Evolutionary conservation across 1,140 invertebrate genomes (phyloP), one percentile per base, ranked within the genome.

Genomic region (Drosophila rufa): DNA sequence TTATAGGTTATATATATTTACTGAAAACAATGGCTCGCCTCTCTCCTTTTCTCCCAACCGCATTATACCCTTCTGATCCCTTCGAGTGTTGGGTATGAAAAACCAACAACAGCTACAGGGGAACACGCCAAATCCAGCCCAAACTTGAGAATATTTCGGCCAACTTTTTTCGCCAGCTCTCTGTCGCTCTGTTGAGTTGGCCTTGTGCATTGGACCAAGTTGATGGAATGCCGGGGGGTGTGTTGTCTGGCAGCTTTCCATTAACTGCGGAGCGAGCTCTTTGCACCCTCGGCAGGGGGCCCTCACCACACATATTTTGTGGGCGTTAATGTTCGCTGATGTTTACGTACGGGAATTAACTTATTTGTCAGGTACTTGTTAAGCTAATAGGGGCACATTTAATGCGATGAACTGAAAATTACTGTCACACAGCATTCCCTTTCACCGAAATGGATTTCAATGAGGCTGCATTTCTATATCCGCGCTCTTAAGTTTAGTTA

Each of bases 301-400:
- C 30, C 22, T 17, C 19, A 4, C 11, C 45, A 27, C 30, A 45
- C 17, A 42, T 19, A 50, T 58, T 12, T 25, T 3, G 22, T 25
- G 22, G 22, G 85, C 70, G 78, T 90, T 90, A 90, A 89, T 90
- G 85, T 74, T 73, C 70, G 78, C 82, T 79, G 85, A 73, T 89
- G 85, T 90, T 89, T 84, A 81, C 84, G 85, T 82, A 73, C 57
- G 81, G 76, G 85, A 82, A 90, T 89, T 89, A 89, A 90, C 85
- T 89, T 89, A 89, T 90, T 89, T 89, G 85, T 89, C 85, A 89
- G 85, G 85, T 89, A 89, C 85, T 89, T 89, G 85, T 90, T 85
- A 90, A 90, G 85, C 79, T 90, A 90, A 90, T 90, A 90, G 85
- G 79, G 67, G 81, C 85, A 60, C 81, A 90, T 90, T 90, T 91